phyloP scores from a whole-genome alignment of 2,113 vertebrate genomes.

The Hymenochirus boettgeri region DNA sequence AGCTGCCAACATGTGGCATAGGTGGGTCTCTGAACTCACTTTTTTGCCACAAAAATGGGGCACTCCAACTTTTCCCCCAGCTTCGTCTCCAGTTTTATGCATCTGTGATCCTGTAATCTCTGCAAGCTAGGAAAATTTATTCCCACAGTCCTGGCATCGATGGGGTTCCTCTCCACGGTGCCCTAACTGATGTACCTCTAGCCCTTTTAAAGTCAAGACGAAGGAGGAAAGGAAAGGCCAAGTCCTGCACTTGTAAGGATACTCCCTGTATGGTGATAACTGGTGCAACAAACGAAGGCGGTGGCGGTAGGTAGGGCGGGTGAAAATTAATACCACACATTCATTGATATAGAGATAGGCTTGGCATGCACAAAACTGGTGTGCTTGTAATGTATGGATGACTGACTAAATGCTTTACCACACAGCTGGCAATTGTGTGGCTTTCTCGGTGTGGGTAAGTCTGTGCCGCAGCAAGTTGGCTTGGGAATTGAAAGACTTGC shows the following conservation, averaged over 20 bases:
- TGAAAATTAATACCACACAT: slow-evolving; percentile 81
- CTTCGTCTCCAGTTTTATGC: slow-evolving; percentile 64
- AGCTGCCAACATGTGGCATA: slow-evolving; percentile 66
- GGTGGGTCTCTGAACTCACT: slow-evolving; percentile 76
- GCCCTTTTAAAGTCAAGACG: slow-evolving; percentile 72
- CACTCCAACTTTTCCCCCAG: slow-evolving; percentile 71
- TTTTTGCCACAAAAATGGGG: slow-evolving; percentile 81
- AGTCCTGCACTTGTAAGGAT: slow-evolving; percentile 77
- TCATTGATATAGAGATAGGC: slow-evolving; percentile 77
- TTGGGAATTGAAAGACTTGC: slow-evolving; percentile 81
- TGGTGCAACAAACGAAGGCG: slow-evolving; percentile 84
- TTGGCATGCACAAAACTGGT: slow-evolving; percentile 71
- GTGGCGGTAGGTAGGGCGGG: slow-evolving; percentile 75
- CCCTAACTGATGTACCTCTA: slow-evolving; percentile 78
- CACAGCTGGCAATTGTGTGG: slow-evolving; percentile 75
- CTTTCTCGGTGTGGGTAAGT: slow-evolving; percentile 71
- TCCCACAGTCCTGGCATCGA: slow-evolving; percentile 68
- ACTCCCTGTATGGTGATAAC: slow-evolving; percentile 81
- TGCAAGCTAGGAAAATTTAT: slow-evolving; percentile 72
- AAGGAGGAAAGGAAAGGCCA: slow-evolving; percentile 75
- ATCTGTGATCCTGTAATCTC: slow-evolving; percentile 73
- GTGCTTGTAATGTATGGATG: slow-evolving; percentile 79
- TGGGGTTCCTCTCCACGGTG: slow-evolving; percentile 77
- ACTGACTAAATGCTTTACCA: slow-evolving; percentile 64
- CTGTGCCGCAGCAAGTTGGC: slow-evolving; percentile 84